Evolutionary conservation across 2,888 invertebrate genomes (phyloP).

Genomic region (Netelia virgata): DNA sequence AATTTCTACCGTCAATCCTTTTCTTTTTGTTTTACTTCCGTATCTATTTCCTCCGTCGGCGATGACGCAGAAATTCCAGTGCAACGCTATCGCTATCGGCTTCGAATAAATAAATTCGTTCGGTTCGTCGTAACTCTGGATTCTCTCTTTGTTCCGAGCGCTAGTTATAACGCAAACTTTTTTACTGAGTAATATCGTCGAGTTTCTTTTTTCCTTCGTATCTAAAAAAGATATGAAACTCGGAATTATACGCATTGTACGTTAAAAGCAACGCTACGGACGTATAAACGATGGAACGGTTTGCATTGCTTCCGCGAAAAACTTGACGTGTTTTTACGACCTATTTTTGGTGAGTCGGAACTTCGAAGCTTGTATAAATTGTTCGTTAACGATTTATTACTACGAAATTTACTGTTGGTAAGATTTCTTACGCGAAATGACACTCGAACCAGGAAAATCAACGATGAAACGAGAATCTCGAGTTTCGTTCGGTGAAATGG

Average conservation of each 20-base stretch:
- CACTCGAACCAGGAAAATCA: neutral
- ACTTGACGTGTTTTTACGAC: constrained; percentile 6
- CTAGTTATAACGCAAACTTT: constrained; percentile 26
- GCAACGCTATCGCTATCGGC: constrained; percentile 22
- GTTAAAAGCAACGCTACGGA: neutral
- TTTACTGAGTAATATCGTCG: neutral
- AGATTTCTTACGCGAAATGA: constrained; percentile 23
- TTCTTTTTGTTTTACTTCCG: constrained; percentile 32
- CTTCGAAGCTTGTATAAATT: constrained; percentile 30
- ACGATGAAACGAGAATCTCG: constrained; percentile 7
- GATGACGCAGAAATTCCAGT: constrained; percentile 51
- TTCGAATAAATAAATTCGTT: constrained; percentile 8
- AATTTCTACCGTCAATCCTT: constrained; percentile 39
- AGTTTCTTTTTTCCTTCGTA: neutral
- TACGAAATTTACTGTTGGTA: neutral
- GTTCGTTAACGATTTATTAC: constrained; percentile 6
- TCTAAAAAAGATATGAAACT: neutral
- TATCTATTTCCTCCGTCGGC: constrained; percentile 34
- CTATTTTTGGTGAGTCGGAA: neutral
- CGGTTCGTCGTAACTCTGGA: neutral
- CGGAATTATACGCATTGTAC: neutral
- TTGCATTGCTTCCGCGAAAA: constrained; percentile 1
- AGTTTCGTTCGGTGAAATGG: constrained; percentile 25
- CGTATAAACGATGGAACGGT: neutral
- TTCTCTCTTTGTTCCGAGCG: constrained; percentile 10